Evolutionary conservation across 2,888 invertebrate species (phyloP).

Genomic region (Euclidia mi): DNA sequence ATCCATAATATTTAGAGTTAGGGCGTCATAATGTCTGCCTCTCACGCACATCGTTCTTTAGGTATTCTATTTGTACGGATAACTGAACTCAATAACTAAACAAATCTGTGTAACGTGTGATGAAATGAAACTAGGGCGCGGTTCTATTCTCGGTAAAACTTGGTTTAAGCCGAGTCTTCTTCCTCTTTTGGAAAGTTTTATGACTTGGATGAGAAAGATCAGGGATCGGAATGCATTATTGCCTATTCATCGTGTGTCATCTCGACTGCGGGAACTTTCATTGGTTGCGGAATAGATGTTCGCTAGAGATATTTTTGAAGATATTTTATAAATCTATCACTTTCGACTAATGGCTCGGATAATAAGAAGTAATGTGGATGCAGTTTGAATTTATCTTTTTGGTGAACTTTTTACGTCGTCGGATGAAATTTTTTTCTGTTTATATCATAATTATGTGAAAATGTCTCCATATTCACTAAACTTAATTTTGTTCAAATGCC

Average conservation of each 20-base stretch:
- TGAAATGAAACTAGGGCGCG: conserved; percentile 60
- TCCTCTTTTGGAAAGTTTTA: conserved; percentile 79
- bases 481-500: too few species aligned
- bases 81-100: conserved; percentile 20
- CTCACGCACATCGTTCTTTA: neutral
- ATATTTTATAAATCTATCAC: neutral
- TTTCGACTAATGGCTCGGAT: too few species aligned
- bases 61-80: neutral
- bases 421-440: too few species aligned
- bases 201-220: conserved; percentile 82
- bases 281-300: conserved; percentile 23
- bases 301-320: conserved; percentile 10
- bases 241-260: conserved; percentile 79
- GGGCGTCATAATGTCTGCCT: too few species aligned
- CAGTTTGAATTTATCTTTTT: neutral
- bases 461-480: too few species aligned
- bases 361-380: conserved; percentile 1
- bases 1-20: too few species aligned
- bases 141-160: conserved; percentile 71
- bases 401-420: too few species aligned
- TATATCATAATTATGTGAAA: too few species aligned
- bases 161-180: conserved; percentile 72
- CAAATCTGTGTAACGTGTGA: conserved; percentile 50
- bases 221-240: conserved; percentile 81
- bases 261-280: conserved; percentile 45